Percentiles rank a stretch among this genome's conserved stretches.
Conservation (phyloP, 2,888 invertebrate species). For the Zygothrica quintamaculata region DNA sequence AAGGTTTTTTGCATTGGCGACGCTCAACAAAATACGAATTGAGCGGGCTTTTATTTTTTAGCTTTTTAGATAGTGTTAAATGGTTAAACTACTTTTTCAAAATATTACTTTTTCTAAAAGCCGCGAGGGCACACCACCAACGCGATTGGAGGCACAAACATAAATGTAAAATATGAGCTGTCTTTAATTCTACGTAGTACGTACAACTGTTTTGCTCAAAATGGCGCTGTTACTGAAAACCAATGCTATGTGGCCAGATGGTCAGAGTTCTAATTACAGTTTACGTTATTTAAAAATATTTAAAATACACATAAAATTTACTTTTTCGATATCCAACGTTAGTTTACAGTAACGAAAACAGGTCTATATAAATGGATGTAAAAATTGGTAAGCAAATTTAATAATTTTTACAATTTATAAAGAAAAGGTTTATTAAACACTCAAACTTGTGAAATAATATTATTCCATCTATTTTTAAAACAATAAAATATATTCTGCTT, state of each 20-base stretch:
- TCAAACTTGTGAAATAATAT: too few species aligned
- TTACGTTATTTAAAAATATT: background rate
- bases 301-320: background rate
- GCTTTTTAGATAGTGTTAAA: constrained; percentile 2
- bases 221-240: constrained; percentile 41
- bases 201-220: constrained; percentile 36
- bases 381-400: too few species aligned
- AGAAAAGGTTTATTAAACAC: too few species aligned
- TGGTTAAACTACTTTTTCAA: background rate
- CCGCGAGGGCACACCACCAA: constrained; percentile 44
- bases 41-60: constrained; percentile 2
- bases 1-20: background rate
- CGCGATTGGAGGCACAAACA: constrained; percentile 46
- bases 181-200: constrained; percentile 12
- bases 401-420: too few species aligned
- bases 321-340: too few species aligned
- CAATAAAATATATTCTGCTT: too few species aligned
- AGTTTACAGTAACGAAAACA: too few species aligned
- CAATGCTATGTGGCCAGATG: constrained; percentile 33
- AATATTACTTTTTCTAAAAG: constrained; percentile 11
- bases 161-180: constrained; percentile 35
- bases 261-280: constrained; percentile 21
- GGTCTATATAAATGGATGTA: too few species aligned
- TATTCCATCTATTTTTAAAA: too few species aligned
- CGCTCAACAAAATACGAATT: constrained; percentile 19